Percentiles rank a stretch among this genome's conserved stretches.
phyloP scores from a whole-genome alignment of 2,797 vertebrate genomes.

The Sebastes ruberrimus region DNA sequence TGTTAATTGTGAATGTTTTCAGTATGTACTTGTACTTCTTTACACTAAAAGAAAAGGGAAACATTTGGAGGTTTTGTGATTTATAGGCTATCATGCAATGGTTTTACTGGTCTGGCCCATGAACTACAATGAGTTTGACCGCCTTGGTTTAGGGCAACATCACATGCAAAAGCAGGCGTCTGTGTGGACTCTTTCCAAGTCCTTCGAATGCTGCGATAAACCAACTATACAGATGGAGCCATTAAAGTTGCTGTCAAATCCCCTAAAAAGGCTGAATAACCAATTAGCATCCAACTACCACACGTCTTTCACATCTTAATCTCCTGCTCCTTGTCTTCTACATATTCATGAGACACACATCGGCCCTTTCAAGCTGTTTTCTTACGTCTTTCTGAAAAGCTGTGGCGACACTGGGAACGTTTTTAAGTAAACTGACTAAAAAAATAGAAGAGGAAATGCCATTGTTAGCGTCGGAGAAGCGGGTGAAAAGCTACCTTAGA shows the following conservation, averaged over 20 bases:
- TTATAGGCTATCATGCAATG: not conserved
- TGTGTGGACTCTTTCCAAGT: not conserved
- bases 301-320: slow-evolving; percentile 5
- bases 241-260: slow-evolving; percentile 11
- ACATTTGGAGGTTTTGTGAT: not conserved
- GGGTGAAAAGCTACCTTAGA: not conserved
- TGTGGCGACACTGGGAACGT: not conserved
- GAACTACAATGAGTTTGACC: not conserved
- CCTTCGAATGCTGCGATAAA: not conserved
- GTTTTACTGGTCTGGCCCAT: not conserved
- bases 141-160: not conserved
- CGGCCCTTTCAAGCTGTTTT: not conserved
- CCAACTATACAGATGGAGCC: slow-evolving; percentile 9
- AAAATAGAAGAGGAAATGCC: not conserved
- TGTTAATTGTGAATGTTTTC: not conserved
- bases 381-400: slow-evolving; percentile 1
- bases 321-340: not conserved
- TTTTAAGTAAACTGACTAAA: not conserved
- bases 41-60: not conserved
- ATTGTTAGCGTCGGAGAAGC: not conserved
- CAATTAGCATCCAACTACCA: slow-evolving; percentile 19
- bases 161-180: not conserved
- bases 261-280: slow-evolving; percentile 11
- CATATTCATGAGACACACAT: slow-evolving; percentile 1
- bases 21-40: not conserved